phyloP scores from a whole-genome alignment of 2,888 invertebrate genomes.

The Ochropacha duplaris region DNA sequence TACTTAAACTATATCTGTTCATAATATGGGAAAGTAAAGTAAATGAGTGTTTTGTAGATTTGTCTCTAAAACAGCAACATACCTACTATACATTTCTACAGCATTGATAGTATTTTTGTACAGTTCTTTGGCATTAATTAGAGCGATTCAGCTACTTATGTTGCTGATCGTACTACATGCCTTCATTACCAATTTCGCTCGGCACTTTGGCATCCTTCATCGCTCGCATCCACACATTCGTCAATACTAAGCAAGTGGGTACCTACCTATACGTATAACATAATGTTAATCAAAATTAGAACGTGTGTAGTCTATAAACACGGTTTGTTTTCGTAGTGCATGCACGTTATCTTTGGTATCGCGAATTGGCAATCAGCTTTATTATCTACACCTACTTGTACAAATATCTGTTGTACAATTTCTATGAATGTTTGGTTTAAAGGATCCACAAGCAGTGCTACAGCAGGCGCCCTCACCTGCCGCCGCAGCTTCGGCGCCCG shows the following conservation, averaged over 20 bases:
- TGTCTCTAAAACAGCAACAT: too few species aligned
- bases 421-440: slow-evolving; percentile 16
- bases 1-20: too few species aligned
- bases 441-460: slow-evolving; percentile 81
- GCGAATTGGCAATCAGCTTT: slow-evolving; percentile 13
- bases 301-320: slow-evolving; percentile 35
- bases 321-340: slow-evolving; percentile 26
- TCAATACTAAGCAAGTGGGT: slow-evolving; percentile 11
- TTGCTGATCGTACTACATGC: slow-evolving; percentile 7
- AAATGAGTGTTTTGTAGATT: too few species aligned
- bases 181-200: slow-evolving; percentile 11
- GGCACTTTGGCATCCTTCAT: slow-evolving; percentile 3
- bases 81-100: too few species aligned
- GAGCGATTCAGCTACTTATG: too few species aligned
- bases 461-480: slow-evolving; percentile 62
- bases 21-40: too few species aligned
- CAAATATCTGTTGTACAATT: slow-evolving; percentile 1
- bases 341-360: slow-evolving; percentile 11
- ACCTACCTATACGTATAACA: slow-evolving; percentile 14
- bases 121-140: too few species aligned
- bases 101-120: too few species aligned
- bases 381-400: slow-evolving; percentile 8
- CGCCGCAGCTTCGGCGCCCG: slow-evolving; percentile 52
- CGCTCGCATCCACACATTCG: slow-evolving; percentile 6
- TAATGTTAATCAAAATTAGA: slow-evolving; percentile 31